Base-by-base conservation (phyloP, 1,140 invertebrate genomes). In the Drosophila miranda region DNA sequence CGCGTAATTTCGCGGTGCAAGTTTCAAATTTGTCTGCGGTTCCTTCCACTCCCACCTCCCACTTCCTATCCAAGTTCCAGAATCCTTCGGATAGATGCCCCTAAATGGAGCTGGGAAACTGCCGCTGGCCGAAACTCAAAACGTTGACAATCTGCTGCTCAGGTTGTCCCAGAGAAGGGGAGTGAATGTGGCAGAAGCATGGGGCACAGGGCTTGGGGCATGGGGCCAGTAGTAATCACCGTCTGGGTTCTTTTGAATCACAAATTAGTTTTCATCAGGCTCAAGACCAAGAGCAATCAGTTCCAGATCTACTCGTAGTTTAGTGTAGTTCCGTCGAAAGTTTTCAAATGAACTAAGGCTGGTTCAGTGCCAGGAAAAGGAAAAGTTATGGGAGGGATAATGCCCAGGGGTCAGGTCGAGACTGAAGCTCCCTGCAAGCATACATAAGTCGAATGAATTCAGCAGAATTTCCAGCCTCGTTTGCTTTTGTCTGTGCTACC, bases 11-110 rank as follows among this genome's bases (percentile, higher is more conserved):
- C 75, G 78, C 69, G 78, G 69, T 78, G 60, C 48, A 82, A 82
- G 74, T 82, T 81, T 69, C 43, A 70, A 82, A 75, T 78, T 81
- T 78, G 78, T 82, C 79, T 78, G 75, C 62, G 64, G 62, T 49
- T 67, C 71, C 51, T 38, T 14, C 23, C 23, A 23, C 23, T 23
- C 23, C 23, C 23, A 23, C 23, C 23, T 3, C 7, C 9, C 41
- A 34, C 51, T 26, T 26, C 23, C 23, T 5, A 9, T n/a, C n/a
- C 9, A 6, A 38, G 21, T 30, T 11, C 30, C 5, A 43, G 57
- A 41, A 52, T 21, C 41, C 42, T 51, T 23, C 13, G 60, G 44
- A 26, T 26, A 5, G 23, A 26, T 26, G 23, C 3, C 23, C 23
- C 23, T 26, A 26, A 26, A 26, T 26, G 23, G 23, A 26, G 23